A percentile compares a stretch with the other conserved stretches of the same genome.
Conservation (phyloP, 1,140 invertebrate species). For the Idris sp. region DNA sequence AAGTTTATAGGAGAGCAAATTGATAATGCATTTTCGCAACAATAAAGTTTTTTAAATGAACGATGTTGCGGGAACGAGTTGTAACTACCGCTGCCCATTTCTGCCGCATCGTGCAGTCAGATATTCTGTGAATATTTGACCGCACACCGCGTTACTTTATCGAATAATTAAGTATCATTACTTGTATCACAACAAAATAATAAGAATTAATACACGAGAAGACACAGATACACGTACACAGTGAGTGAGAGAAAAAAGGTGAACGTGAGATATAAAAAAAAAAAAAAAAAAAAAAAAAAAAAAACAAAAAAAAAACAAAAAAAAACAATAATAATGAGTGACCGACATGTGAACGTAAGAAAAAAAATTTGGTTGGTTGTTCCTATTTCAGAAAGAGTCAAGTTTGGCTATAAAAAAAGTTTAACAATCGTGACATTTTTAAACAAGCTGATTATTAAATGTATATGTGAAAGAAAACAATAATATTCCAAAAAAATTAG, state of each 20-base stretch:
- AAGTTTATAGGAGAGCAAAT: constrained; percentile 30
- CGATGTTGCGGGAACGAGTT: constrained; percentile 53
- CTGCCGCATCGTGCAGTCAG: constrained; percentile 58
- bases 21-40: constrained; percentile 52
- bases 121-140: constrained; percentile 77
- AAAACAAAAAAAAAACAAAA: constrained; percentile 20
- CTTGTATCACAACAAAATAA: constrained; percentile 73
- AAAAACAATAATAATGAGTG: constrained; percentile 50
- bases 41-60: constrained; percentile 51
- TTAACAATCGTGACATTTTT: constrained; percentile 33
- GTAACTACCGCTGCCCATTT: constrained; percentile 56
- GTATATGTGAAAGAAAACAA: constrained; percentile 43
- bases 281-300: too few species aligned
- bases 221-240: constrained; percentile 61
- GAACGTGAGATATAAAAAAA: constrained; percentile 36
- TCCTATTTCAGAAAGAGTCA: constrained; percentile 74
- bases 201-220: constrained; percentile 61
- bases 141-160: constrained; percentile 75
- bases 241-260: constrained; percentile 10
- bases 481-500: constrained; percentile 32
- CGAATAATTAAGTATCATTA: constrained; percentile 76
- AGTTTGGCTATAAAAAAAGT: constrained; percentile 55
- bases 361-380: constrained; percentile 75
- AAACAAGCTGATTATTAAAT: constrained; percentile 39
- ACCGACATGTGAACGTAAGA: constrained; percentile 54